These are phyloP conservation scores for Nesospiza acunhae DNA, from an alignment of 2,113 vertebrate species.

Conservation along the genomic window DNA sequence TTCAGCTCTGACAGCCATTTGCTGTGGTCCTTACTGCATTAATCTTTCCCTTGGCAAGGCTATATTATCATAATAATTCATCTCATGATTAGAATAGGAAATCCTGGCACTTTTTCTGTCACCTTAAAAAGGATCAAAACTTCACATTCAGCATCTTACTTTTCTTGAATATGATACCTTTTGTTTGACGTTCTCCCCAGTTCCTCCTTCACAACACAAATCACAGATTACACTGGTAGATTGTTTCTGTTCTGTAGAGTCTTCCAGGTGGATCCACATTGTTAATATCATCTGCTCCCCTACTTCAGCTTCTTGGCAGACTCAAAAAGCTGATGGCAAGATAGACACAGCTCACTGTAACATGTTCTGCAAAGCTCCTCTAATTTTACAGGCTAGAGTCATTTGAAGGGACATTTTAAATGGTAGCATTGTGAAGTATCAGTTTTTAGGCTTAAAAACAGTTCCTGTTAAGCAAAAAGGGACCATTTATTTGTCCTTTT, in stretches of 20 bases:
- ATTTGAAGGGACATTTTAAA: background rate
- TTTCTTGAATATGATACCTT: background rate
- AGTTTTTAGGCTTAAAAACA: background rate
- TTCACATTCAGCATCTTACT: background rate
- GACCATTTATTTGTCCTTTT: background rate
- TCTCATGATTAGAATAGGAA: background rate
- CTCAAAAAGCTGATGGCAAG: background rate
- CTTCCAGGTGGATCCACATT: conserved; percentile 6
- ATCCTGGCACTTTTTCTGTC: background rate
- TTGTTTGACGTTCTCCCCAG: background rate
- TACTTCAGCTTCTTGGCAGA: conserved; percentile 41
- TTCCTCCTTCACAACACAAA: background rate
- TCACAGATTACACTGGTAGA: background rate
- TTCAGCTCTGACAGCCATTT: background rate
- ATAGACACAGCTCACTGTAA: background rate
- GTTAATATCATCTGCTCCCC: conserved; percentile 17
- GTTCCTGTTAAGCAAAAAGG: background rate
- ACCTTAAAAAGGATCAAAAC: background rate
- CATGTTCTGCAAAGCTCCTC: background rate
- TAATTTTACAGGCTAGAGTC: background rate
- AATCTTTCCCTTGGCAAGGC: conserved; percentile 1
- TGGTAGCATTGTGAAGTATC: background rate
- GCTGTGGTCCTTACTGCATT: conserved; percentile 10
- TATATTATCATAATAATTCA: background rate
- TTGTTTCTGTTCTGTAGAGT: background rate